phyloP scores from a whole-genome alignment of 2,113 vertebrate species.

The Myiagra hebetior region DNA sequence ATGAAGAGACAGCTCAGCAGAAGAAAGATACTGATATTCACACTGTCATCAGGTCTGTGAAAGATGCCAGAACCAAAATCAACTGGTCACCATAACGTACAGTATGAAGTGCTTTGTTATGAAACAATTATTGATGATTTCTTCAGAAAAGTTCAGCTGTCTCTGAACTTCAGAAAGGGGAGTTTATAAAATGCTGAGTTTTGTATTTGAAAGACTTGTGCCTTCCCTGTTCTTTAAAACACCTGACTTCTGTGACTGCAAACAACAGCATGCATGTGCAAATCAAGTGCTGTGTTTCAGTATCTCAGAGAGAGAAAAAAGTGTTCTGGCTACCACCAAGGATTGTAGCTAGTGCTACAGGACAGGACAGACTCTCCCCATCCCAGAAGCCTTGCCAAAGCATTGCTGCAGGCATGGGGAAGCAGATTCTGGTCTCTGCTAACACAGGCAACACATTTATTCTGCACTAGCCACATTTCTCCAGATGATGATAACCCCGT shows the following conservation, averaged over 20 bases:
- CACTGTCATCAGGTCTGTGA: neutral
- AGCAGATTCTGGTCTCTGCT: neutral
- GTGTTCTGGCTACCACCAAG: neutral
- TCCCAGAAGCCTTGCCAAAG: neutral
- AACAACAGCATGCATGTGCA: neutral
- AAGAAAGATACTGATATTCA: neutral
- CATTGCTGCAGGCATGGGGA: neutral
- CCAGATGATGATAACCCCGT: neutral
- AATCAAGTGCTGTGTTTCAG: neutral
- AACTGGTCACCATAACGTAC: neutral
- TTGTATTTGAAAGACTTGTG: neutral
- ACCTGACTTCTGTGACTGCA: neutral
- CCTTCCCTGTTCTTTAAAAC: neutral
- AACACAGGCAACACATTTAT: accelerated
- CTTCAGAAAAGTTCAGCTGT: neutral
- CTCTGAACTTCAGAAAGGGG: neutral
- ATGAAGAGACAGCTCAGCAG: neutral
- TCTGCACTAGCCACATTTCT: neutral
- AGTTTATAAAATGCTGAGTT: neutral
- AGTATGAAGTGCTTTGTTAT: neutral
- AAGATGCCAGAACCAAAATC: neutral
- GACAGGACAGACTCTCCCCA: neutral
- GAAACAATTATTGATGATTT: neutral
- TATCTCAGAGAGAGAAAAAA: neutral
- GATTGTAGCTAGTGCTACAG: neutral